Conservation (phyloP, 2,797 vertebrate species). For the Rhinophrynus dorsalis region DNA sequence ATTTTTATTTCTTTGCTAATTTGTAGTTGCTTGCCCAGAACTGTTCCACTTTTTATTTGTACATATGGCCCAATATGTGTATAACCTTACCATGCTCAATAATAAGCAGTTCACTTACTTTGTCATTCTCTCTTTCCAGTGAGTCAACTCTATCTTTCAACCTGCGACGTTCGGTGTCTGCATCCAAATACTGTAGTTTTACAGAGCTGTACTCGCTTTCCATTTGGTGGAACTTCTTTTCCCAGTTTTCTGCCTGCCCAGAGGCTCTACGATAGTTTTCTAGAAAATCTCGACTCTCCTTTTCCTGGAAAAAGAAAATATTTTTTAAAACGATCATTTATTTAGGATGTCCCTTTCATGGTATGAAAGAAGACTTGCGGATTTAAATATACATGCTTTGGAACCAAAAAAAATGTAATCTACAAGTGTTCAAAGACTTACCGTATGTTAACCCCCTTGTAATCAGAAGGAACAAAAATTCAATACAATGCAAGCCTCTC, state of each 20-base stretch:
- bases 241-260: slow-evolving; percentile 69
- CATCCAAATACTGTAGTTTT: slow-evolving; percentile 61
- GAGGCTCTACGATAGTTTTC: slow-evolving; percentile 62
- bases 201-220: slow-evolving; percentile 66
- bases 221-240: slow-evolving; percentile 67
- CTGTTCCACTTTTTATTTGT: no score
- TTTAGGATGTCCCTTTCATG: no score
- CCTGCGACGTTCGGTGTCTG: slow-evolving; percentile 63
- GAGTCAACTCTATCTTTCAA: slow-evolving; percentile 67
- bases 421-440: no score
- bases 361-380: no score
- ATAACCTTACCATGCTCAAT: neutral
- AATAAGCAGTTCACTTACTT: slow-evolving; percentile 63
- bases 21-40: no score
- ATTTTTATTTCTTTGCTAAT: no score
- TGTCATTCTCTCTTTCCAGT: slow-evolving; percentile 67
- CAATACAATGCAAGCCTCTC: no score
- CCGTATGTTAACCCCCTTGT: no score
- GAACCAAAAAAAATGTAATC: no score
- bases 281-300: slow-evolving; percentile 69
- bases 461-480: no score
- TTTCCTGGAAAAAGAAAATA: slow-evolving; percentile 56
- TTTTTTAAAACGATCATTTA: neutral
- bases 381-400: no score
- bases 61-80: no score